phyloP scores from a whole-genome alignment of 2,888 invertebrate species.

The Lottia scabra region DNA sequence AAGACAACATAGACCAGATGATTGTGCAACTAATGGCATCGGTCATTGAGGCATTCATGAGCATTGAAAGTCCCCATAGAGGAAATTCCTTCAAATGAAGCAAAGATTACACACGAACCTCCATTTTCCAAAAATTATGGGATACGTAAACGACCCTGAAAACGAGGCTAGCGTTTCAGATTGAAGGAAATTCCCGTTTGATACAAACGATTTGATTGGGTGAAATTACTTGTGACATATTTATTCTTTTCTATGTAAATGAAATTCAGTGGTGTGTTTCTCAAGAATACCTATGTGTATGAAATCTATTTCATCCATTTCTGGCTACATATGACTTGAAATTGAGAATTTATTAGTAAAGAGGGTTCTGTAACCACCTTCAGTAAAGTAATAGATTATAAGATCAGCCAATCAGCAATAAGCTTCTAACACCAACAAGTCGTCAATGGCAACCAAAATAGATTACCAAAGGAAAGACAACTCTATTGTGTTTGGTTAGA shows the following conservation, averaged over 20 bases:
- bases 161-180: constrained; percentile 54
- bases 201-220: constrained; percentile 39
- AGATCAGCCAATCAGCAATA: constrained; percentile 38
- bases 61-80: constrained; percentile 9
- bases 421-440: constrained; percentile 26
- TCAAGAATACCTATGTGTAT: no score
- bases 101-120: constrained; percentile 53
- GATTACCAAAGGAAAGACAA: constrained; percentile 29
- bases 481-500: no score
- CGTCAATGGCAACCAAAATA: constrained; percentile 38
- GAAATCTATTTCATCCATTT: no score
- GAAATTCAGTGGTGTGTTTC: no score
- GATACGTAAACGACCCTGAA: constrained; percentile 48
- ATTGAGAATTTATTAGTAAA: no score
- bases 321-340: no score
- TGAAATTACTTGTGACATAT: not conserved
- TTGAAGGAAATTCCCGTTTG: not conserved
- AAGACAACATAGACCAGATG: constrained; percentile 20
- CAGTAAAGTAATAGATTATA: no score
- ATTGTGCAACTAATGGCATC: constrained; percentile 27
- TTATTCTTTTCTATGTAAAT: no score
- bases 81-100: constrained; percentile 37
- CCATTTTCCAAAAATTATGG: constrained; percentile 66
- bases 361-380: no score
- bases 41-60: constrained; percentile 19